A percentile compares a stretch with the other conserved stretches of the same genome.
These are phyloP conservation scores for Microplitis mediator DNA, from an alignment of 1,140 invertebrate genomes.

Conservation along the genomic window DNA sequence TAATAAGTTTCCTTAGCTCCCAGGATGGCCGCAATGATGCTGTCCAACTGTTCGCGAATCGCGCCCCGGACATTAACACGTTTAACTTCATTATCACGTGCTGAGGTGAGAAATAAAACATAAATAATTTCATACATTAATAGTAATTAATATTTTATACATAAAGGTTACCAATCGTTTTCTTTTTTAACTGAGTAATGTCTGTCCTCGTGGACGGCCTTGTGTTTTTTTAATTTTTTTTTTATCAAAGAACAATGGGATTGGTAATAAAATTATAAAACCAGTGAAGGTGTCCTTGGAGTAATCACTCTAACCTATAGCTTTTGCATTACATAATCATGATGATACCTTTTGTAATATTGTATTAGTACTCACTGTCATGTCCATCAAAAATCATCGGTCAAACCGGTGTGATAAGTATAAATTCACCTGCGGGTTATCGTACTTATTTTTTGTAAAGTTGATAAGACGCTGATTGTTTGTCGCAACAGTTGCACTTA, in stretches of 20 bases:
- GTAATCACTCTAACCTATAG: not conserved
- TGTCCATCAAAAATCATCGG: not conserved
- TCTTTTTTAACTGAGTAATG: not conserved
- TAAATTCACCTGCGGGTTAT: not conserved
- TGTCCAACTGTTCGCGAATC: slow-evolving; percentile 57
- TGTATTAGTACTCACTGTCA: slow-evolving; percentile 18
- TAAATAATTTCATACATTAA: not conserved
- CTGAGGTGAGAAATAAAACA: slow-evolving; percentile 45
- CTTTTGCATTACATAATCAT: slow-evolving; percentile 22
- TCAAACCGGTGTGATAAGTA: not conserved
- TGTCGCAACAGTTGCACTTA: not conserved
- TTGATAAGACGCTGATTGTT: not conserved
- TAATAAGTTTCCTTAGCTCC: slow-evolving; percentile 4
- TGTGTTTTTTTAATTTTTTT: not conserved
- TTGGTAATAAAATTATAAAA: not conserved
- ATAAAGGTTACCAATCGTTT: not conserved
- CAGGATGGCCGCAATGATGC: slow-evolving; percentile 55
- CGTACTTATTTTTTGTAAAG: not conserved
- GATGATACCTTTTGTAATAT: slow-evolving; percentile 1
- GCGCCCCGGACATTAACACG: slow-evolving; percentile 52
- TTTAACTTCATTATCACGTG: slow-evolving; percentile 45
- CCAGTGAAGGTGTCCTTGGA: not conserved
- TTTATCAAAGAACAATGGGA: not conserved
- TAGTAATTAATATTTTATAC: too few relatives aligned
- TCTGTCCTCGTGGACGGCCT: not conserved